Conservation (phyloP, 2,113 vertebrate species). For the Tupaia chinensis region DNA sequence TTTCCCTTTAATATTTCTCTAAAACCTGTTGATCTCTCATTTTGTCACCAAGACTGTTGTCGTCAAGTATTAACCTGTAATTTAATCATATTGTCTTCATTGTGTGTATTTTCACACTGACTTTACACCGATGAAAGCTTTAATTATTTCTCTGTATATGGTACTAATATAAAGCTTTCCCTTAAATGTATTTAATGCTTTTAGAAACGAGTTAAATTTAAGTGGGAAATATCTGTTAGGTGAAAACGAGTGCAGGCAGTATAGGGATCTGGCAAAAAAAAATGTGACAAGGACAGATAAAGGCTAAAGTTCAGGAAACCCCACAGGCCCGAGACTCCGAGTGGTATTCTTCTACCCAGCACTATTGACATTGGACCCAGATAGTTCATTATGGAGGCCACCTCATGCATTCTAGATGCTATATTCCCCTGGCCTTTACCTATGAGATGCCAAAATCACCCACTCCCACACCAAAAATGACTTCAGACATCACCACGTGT, state of each 20-base stretch:
- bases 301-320: not conserved
- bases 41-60: not conserved
- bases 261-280: not conserved
- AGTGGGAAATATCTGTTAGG: fast-evolving
- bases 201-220: not conserved
- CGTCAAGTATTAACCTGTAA: not conserved
- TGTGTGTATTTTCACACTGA: not conserved
- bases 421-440: not conserved
- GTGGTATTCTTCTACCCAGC: no score
- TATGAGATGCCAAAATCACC: not conserved
- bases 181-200: slow-evolving; percentile 5
- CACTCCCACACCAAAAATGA: not conserved
- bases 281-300: not conserved
- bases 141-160: not conserved
- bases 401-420: not conserved
- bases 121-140: not conserved
- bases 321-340: not conserved
- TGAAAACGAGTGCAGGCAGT: not conserved
- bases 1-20: not conserved
- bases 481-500: not conserved
- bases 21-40: not conserved
- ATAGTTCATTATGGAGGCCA: not conserved
- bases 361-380: not conserved
- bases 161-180: not conserved
- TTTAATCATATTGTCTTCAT: not conserved